Base-by-base conservation (phyloP, 2,797 vertebrate genomes). In the Leptoclinus maculatus region DNA sequence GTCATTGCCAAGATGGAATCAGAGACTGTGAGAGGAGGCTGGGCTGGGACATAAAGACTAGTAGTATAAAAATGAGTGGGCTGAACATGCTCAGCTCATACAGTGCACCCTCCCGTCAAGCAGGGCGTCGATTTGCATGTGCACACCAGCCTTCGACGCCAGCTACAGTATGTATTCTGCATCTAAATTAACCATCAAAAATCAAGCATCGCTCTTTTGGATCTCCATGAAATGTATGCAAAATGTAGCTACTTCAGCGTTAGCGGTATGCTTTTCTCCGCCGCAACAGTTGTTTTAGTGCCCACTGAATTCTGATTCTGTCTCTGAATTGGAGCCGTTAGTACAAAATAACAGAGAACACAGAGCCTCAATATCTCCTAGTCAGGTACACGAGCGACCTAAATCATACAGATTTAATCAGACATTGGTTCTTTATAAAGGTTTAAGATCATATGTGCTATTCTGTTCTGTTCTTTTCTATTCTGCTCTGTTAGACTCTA, bases 51-150 rank as follows among this genome's bases (percentile, higher is more conserved):
- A 92, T 91, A 93, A 92, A 93, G 91, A 90, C 90, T 91, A 91
- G 89, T 91, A 94, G 92, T 88, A 84, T 84, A 82, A 91, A 87
- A 93, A 90, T 89, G 94, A 94, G 95, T 95, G 94, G 95, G 94
- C 82, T 91, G 93, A 91, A 89, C 88, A 85, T 73, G 85, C 89
- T 89, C 83, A 45, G 83, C 92, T 92, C 92, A 83, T 76, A 83
- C 91, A 88, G 84, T 86, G 91, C 89, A 90, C 92, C 89, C 92
- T 92, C 88, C 87, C 87, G 85, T 93, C 89, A 91, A 88, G 93
- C 93, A 89, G 90, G 89, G 92, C 79, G 83, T 84, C 76, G 78
- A 93, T 93, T 92, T 93, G 93, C 93, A 93, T 94, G 90, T 88
- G 82, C 93, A 93, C 87, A 83, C 88, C 87, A 89, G 87, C 89